Evolutionary conservation across 2,888 invertebrate genomes (phyloP), one percentile per base, ranked within the genome.

Genomic region (Bursaphelenchus okinawaensis): DNA sequence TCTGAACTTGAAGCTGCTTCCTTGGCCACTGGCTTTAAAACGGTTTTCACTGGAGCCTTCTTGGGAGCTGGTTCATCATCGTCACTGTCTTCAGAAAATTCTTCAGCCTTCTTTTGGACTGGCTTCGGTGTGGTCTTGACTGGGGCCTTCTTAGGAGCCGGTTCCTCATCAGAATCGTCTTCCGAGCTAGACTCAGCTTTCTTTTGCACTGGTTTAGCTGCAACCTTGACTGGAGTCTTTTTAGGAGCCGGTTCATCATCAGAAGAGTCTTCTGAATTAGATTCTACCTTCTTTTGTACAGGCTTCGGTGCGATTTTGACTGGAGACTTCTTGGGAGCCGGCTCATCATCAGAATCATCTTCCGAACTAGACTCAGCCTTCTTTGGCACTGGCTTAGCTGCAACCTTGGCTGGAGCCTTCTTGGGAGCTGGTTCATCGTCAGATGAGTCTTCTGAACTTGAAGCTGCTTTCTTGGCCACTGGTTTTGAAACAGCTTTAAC

Each of bases 401-500:
- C 70, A 4, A 51, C 4, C 57, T 67, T 68, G 59, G 65, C 66
- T 9, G 56, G n/a, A 6, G 64, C 7, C 55, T 66, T 67, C 63
- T 71, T 72, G 7, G 57, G 20, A 8, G 65, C 40, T 26, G 58
- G 67, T 22, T 67, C 68, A 12, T 73, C 72, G 1, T 65, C 60
- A 19, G 68, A 28, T 27, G 63, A 63, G 8, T 64, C 67, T 1
- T 62, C 52, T 6, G 12, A 16, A 12, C 19, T 26, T 57, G 57
- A 40, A 23, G 57, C 4, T 12, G 64, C 23, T 24, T 70, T 67
- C 24, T 40, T 52, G 22, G 55, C 62, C 9, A 68, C 16, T 51
- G 65, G 65, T 3, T 65, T 65, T 4, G 64, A 52, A 16, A 55
- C 12, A 61, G 52, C 22, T 28, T 65, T 66, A 22, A 27, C n/a